These are phyloP conservation scores for Pseudorasbora parva DNA, from an alignment of 2,113 vertebrate genomes.

Conservation along the genomic window DNA sequence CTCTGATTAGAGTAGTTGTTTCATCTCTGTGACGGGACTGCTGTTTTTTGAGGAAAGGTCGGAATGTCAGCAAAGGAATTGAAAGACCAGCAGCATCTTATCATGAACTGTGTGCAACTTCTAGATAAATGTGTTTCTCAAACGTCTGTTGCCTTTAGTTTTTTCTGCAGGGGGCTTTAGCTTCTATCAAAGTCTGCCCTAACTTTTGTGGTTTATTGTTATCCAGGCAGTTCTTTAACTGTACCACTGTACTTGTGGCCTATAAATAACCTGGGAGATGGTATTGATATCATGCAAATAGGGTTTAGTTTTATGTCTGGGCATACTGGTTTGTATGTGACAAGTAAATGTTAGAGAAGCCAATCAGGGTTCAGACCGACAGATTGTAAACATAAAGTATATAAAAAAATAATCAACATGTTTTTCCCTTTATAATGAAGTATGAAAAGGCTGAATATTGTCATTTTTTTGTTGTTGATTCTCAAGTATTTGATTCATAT, in stretches of 20 bases:
- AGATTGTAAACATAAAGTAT: not conserved
- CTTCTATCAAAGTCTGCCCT: constrained; percentile 40
- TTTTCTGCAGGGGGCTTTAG: not conserved
- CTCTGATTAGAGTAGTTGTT: constrained; percentile 53
- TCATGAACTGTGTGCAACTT: constrained; percentile 42
- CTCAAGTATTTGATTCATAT: not conserved
- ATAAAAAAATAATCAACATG: not conserved
- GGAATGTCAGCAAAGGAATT: constrained; percentile 51
- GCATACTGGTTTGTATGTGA: not conserved
- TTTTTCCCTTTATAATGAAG: not conserved
- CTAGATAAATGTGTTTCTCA: constrained; percentile 49
- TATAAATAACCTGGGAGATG: constrained; percentile 27
- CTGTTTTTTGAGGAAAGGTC: constrained; percentile 42
- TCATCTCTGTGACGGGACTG: constrained; percentile 40
- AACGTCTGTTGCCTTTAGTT: constrained; percentile 32
- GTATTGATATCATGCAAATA: constrained; percentile 9
- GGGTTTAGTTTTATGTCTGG: constrained; percentile 2
- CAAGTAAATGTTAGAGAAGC: not conserved
- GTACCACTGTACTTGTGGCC: constrained; percentile 1
- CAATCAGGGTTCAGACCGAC: not conserved
- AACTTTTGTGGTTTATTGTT: constrained; percentile 18
- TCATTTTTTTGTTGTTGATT: not conserved
- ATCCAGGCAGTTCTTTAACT: constrained; percentile 30
- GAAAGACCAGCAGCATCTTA: constrained; percentile 51
- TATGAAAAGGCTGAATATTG: not conserved